Base-by-base conservation (phyloP, 1,140 invertebrate species). In the Andrena cerasifolii region DNA sequence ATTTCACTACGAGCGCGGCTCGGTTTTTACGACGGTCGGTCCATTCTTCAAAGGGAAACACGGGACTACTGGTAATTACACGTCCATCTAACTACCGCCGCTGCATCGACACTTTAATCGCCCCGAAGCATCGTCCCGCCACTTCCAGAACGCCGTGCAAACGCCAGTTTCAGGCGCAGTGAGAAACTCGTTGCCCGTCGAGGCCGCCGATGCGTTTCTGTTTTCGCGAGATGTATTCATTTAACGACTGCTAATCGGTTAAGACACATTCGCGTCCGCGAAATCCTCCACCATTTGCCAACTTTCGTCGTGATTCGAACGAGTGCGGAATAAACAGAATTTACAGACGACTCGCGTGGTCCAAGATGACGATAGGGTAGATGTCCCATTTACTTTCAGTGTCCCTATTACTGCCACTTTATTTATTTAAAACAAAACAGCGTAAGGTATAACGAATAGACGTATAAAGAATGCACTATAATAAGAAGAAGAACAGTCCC, bases 1-100 rank as follows among this genome's bases (percentile, higher is more conserved):
- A 72, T 72, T 62, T 36, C 49, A 10, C 33, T 16, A 24, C n/a
- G 24, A 61, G 24, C 56, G 21, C 36, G 33, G 47, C 43, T 47
- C 14, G 24, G 21, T 59, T 36, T 61, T 47, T 14, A 3, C 8
- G 33, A 59, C 40, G 33, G 43, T n/a, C 43, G 16, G 49, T 51
- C 10, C 16, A 33, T n/a, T 16, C 43, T 12, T 47, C 43, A 33
- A 56, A 3, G 16, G 26, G 21, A n/a, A 14, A 14, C 28, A 43
- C 31, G 33, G 26, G 31, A 28, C 49, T n/a, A 45, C 21, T 21
- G n/a, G 43, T 47, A 36, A 31, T 26, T 54, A 33, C 21, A 26
- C 43, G 12, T 33, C 28, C n/a, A 33, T 59, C 33, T 59, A 71
- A 49, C 26, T 36, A 24, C 18, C 16, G 33, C 24, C 18, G 21